A percentile compares a stretch with the other conserved stretches of the same genome.
These are phyloP conservation scores for Ceratina australensis DNA, from an alignment of 1,140 invertebrate species.

Conservation along the genomic window DNA sequence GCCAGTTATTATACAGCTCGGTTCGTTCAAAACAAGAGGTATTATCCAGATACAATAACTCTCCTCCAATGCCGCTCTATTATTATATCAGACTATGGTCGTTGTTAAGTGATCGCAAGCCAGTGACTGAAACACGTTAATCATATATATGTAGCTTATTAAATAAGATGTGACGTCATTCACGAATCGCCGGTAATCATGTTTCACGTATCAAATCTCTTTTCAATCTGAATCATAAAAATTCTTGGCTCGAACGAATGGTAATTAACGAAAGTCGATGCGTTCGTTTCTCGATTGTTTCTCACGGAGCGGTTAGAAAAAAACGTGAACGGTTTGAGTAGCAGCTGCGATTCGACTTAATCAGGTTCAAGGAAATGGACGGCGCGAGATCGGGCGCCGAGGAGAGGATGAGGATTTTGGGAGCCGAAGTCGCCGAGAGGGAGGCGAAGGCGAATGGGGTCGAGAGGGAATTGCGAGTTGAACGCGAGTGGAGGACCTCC, in stretches of 20 bases:
- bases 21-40: too few species aligned
- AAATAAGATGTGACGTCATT: too few species aligned
- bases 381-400: conserved; percentile 78
- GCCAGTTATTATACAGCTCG: neutral
- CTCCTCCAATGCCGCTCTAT: too few species aligned
- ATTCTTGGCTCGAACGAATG: too few species aligned
- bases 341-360: conserved; percentile 52
- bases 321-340: conserved; percentile 39
- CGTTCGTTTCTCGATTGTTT: conserved; percentile 3
- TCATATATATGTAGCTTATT: too few species aligned
- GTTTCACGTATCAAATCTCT: too few species aligned
- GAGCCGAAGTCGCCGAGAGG: conserved; percentile 86
- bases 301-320: too few species aligned
- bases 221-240: too few species aligned
- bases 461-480: conserved; percentile 93
- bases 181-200: too few species aligned
- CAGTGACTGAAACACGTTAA: conserved; percentile 47
- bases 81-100: neutral
- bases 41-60: too few species aligned
- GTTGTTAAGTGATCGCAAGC: conserved; percentile 40
- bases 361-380: conserved; percentile 76
- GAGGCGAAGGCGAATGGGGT: conserved; percentile 86
- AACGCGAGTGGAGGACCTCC: conserved; percentile 94
- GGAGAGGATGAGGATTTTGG: conserved; percentile 85
- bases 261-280: neutral